These are phyloP conservation scores for Macrochelys suwanniensis DNA, from an alignment of 2,797 vertebrate genomes.

Conservation along the genomic window DNA sequence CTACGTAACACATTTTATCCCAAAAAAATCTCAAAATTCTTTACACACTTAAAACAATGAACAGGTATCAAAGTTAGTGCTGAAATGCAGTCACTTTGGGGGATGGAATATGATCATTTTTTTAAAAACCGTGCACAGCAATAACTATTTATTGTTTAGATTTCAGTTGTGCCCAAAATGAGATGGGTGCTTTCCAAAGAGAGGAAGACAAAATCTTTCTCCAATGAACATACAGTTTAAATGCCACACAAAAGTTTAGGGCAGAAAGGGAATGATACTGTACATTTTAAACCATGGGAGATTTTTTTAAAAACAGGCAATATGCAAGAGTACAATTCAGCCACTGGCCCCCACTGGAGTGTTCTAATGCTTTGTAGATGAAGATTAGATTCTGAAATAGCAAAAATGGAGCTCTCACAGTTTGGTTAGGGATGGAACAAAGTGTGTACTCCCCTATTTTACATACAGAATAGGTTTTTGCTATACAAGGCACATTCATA, in stretches of 20 bases:
- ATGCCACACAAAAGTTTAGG: slow-evolving; percentile 11
- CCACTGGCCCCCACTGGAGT: slow-evolving; percentile 66
- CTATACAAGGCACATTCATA: slow-evolving; percentile 68
- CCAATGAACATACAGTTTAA: not conserved
- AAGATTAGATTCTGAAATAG: slow-evolving; percentile 71
- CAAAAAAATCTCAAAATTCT: not conserved
- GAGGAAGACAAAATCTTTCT: not conserved
- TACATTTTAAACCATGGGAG: slow-evolving; percentile 25
- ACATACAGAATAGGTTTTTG: slow-evolving; percentile 69
- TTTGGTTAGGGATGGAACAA: slow-evolving; percentile 56
- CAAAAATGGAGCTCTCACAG: slow-evolving; percentile 65
- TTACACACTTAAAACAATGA: not conserved
- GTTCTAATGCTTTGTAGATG: slow-evolving; percentile 72
- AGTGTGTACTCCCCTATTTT: slow-evolving; percentile 51
- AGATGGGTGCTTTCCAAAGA: not conserved
- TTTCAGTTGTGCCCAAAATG: not conserved
- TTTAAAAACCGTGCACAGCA: not conserved
- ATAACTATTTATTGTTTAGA: not conserved
- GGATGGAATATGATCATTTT: not conserved
- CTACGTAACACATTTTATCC: not conserved
- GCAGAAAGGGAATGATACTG: not conserved
- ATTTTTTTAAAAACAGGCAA: slow-evolving; percentile 64
- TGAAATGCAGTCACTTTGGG: slow-evolving; percentile 1
- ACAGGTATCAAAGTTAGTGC: not conserved
- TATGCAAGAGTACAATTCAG: slow-evolving; percentile 62